Base-by-base conservation (phyloP, 2,797 vertebrate species). In the Myotis daubentonii region DNA sequence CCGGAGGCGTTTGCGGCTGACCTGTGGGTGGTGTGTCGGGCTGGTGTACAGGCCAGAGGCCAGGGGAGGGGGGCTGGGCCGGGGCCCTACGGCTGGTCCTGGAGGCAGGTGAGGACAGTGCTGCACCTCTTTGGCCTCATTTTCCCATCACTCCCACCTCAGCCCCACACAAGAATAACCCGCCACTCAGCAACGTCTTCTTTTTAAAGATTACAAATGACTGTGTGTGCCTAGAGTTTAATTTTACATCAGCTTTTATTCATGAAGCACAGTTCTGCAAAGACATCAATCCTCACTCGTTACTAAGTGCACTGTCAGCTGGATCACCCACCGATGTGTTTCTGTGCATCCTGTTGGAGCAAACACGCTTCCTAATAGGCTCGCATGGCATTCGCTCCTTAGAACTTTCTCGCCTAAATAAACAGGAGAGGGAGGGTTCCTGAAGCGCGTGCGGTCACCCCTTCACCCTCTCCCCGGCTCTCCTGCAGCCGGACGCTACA, bases 251-350 rank as follows among this genome's bases (percentile, higher is more conserved):
- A 20, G 92, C 84, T 97, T 97, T 97, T 97, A 96, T 96, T 97
- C 96, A 96, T 92, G 95, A 96, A 97, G 93, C 97, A 93, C 93
- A 94, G 96, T 97, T 96, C 93, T 96, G 72, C 92, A 72, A 94
- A 96, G 89, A 96, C 92, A 96, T 97, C 96, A 94, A 95, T 97
- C 96, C 92, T 96, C 68, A 84, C 92, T 97, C 96, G 89, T 97
- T 97, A 95, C 96, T 94, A 95, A 97, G 94, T 90, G 91, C 94
- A 87, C 76, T 88, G 96, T 96, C 96, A 95, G 96, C 96, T 94
- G 96, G 95, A 95, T 94, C 96, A 96, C 82, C 95, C 96, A 96
- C 95, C 93, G 36, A 86, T 94, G 96, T 96, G 94, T 95, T 96
- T 94, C 96, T 96, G 93, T 87, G 82, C 76, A 28, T 93, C 92